Evolutionary conservation across 2,888 invertebrate species (phyloP).

Genomic region (Buathra laborator): DNA sequence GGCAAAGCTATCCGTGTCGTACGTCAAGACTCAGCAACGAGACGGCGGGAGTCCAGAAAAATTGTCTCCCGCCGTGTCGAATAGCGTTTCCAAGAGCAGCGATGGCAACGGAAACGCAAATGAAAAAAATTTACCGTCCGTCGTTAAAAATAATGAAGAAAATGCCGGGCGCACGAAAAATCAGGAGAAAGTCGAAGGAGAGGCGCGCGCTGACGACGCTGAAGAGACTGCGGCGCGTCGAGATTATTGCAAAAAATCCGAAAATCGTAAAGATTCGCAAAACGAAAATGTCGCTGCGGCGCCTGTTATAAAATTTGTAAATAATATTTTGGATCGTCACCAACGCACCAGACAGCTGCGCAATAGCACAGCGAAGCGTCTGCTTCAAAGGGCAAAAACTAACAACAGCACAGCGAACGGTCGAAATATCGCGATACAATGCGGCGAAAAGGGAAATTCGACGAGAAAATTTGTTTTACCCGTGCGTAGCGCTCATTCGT

Average conservation of each 20-base stretch:
- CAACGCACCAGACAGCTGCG: conserved; percentile 82
- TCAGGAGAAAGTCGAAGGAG: conserved; percentile 51
- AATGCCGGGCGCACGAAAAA: conserved; percentile 42
- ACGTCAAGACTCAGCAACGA: conserved; percentile 79
- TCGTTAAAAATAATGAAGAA: conserved; percentile 50
- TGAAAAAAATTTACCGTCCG: conserved; percentile 29
- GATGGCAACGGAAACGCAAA: background rate
- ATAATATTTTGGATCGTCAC: conserved; percentile 82
- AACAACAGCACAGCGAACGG: conserved; percentile 71
- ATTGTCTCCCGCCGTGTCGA: conserved; percentile 17
- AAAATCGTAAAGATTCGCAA: conserved; percentile 74
- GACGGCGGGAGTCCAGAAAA: conserved; percentile 74
- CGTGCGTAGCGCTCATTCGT: conserved; percentile 93
- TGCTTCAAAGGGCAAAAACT: conserved; percentile 82
- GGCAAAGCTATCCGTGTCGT: conserved; percentile 80
- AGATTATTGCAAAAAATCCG: conserved; percentile 62
- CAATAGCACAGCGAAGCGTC: conserved; percentile 82
- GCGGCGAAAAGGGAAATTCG: conserved; percentile 80
- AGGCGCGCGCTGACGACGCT: conserved; percentile 55
- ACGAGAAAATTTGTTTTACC: conserved; percentile 91
- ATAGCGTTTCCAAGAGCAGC: conserved; percentile 27
- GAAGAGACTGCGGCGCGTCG: conserved; percentile 57
- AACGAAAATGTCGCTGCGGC: conserved; percentile 77
- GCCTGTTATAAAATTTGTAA: conserved; percentile 81
- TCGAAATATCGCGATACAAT: conserved; percentile 74